phyloP scores from a whole-genome alignment of 2,113 vertebrate genomes.

The Chrysemys picta region DNA sequence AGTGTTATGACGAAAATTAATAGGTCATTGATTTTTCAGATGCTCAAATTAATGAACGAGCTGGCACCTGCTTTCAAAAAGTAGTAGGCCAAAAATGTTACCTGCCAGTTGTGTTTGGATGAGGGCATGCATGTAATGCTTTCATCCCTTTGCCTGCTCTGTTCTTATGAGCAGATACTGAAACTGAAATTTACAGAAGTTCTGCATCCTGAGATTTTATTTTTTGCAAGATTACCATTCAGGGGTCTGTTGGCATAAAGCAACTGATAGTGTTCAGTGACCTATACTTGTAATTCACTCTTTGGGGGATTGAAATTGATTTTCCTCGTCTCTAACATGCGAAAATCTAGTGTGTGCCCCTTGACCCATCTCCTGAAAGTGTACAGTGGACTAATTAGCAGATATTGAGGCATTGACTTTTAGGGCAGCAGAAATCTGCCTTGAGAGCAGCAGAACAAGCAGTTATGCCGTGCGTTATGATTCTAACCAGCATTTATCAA shows the following conservation, averaged over 20 bases:
- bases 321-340: constrained; percentile 13
- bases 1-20: background rate
- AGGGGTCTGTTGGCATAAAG: constrained; percentile 25
- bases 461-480: background rate
- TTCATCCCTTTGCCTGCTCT: fast-evolving
- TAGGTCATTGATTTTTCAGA: background rate
- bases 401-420: constrained; percentile 17
- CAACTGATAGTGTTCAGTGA: background rate
- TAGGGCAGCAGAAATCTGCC: constrained; percentile 4
- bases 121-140: background rate
- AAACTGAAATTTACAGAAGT: background rate
- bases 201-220: background rate
- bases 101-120: background rate
- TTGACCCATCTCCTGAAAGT: constrained; percentile 7
- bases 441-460: background rate
- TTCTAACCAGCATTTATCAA: background rate
- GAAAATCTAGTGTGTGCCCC: constrained; percentile 10
- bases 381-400: background rate
- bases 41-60: background rate
- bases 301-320: constrained; percentile 55
- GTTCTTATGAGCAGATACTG: background rate
- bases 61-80: background rate
- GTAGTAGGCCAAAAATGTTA: background rate
- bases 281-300: background rate
- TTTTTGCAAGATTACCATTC: background rate